phyloP scores from a whole-genome alignment of 2,888 invertebrate species.

The Pecten maximus region DNA sequence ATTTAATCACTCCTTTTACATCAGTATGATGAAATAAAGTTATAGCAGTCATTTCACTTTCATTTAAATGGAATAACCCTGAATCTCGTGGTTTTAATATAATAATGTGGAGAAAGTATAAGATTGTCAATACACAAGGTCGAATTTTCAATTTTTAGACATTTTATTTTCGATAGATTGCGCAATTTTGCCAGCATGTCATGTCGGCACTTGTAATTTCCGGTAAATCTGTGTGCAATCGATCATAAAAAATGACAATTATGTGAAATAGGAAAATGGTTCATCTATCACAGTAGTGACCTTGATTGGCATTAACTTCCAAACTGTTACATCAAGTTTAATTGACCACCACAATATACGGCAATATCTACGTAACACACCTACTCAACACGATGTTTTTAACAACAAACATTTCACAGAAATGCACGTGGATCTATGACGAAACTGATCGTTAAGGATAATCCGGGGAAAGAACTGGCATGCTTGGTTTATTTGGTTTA shows the following conservation, averaged over 20 bases:
- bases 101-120: too few species aligned
- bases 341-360: background rate
- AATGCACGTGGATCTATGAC: too few species aligned
- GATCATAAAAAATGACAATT: background rate
- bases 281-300: background rate
- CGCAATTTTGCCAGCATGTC: background rate
- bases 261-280: background rate
- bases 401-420: too few species aligned
- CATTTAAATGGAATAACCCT: too few species aligned
- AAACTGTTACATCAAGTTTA: background rate
- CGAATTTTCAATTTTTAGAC: background rate
- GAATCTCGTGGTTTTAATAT: too few species aligned
- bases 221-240: background rate
- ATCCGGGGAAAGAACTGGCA: too few species aligned
- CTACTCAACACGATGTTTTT: too few species aligned
- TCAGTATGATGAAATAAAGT: too few species aligned
- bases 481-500: too few species aligned
- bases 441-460: too few species aligned
- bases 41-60: background rate
- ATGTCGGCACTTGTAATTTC: conserved; percentile 15
- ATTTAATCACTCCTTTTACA: too few species aligned
- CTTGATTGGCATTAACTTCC: background rate
- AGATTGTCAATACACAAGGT: background rate
- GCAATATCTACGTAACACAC: background rate
- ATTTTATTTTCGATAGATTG: background rate